Evolutionary conservation across 2,888 invertebrate genomes (phyloP), one percentile per base, ranked within the genome.

Genomic region (Cheiracanthium punctorium): DNA sequence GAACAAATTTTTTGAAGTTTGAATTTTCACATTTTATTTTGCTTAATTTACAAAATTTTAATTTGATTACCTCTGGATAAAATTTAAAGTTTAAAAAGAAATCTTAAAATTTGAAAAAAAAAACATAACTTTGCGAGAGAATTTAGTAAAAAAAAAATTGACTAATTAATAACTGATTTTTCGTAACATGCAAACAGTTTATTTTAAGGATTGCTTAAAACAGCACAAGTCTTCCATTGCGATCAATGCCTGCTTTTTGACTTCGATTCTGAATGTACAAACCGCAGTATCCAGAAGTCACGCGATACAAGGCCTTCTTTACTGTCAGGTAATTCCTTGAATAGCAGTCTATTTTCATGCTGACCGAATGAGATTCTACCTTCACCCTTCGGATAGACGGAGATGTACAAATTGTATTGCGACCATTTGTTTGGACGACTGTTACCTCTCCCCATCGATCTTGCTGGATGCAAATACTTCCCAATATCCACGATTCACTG

Each of bases 181-280:
- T n/a, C n/a, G n/a, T n/a, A n/a, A n/a, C n/a, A n/a, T n/a, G n/a
- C n/a, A n/a, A n/a, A n/a, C n/a, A n/a, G n/a, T n/a, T n/a, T n/a
- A n/a, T n/a, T n/a, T n/a, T n/a, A n/a, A n/a, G n/a, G n/a, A n/a
- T n/a, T n/a, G 17, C 8, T 75, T 43, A 82, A 37, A 82, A 77
- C n/a, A 84, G 48, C 17, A 96, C 96, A 73, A 97, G 93, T 91
- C 96, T 95, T 91, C 96, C 96, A 91, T 95, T 95, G 92, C 96
- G 96, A 91, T 97, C 96, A 91, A 97, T 96, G 75, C 97, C 97
- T 80, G 97, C 96, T 33, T 96, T 96, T 91, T 97, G 97, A 12
- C 96, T 96, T 24, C 96, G 96, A 92, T 97, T 97, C 90, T 96
- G 94, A n/a, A 96, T 96, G 89, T 96, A 96, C 92, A 97, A 96